Conservation (phyloP, 2,797 vertebrate species). For the Antennarius maculatus region DNA sequence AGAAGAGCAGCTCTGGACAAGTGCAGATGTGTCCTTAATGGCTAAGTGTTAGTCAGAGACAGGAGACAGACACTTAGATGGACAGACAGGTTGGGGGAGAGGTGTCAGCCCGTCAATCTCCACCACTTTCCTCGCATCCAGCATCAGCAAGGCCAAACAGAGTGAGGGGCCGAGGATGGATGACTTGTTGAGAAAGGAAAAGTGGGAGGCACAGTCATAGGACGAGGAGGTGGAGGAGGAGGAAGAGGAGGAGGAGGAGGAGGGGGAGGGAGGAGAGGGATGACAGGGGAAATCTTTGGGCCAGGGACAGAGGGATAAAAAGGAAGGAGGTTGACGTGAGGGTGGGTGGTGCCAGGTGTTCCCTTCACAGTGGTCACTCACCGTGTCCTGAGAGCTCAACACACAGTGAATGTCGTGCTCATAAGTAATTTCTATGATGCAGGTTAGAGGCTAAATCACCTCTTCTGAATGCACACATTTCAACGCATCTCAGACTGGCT, state of each 20-base stretch:
- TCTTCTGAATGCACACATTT: neutral
- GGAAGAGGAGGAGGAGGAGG: conserved; percentile 65
- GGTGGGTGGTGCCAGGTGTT: conserved; percentile 75
- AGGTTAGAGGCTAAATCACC: conserved; percentile 23
- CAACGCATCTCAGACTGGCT: conserved; percentile 19
- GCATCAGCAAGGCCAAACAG: conserved; percentile 33
- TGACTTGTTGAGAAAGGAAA: conserved; percentile 73
- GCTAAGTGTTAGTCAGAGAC: conserved; percentile 61
- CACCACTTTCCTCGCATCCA: conserved; percentile 37
- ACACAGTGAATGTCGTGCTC: conserved; percentile 2
- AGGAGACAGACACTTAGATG: conserved; percentile 44
- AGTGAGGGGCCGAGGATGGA: conserved; percentile 65
- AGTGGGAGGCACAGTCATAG: conserved; percentile 48
- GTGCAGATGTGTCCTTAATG: conserved; percentile 73
- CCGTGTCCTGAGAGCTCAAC: conserved; percentile 30
- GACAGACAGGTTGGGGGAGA: conserved; percentile 41
- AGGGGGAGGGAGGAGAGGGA: conserved; percentile 61
- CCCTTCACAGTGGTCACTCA: conserved; percentile 54
- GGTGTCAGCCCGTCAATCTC: conserved; percentile 52
- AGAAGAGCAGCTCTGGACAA: conserved; percentile 68
- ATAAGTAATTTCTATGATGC: conserved; percentile 5
- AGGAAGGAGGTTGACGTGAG: conserved; percentile 16
- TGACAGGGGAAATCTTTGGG: conserved; percentile 11
- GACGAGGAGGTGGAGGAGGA: conserved; percentile 52
- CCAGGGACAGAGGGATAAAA: conserved; percentile 49